Evolutionary conservation across 2,888 invertebrate genomes (phyloP), one percentile per base, ranked within the genome.

Genomic region (Eupeodes latifasciatus): DNA sequence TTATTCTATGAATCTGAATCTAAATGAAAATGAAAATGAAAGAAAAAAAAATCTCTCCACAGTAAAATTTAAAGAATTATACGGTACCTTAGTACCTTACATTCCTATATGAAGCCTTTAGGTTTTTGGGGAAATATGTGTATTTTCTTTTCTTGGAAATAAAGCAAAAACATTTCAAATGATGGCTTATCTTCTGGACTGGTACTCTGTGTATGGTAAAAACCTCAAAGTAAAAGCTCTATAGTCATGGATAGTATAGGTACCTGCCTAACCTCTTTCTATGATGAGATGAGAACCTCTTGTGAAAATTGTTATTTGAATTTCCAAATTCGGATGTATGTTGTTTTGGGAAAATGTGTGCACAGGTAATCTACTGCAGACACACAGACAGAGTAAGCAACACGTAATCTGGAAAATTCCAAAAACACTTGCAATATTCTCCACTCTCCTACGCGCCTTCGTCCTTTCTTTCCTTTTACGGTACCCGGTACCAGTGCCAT

Each of bases 301-400:
- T 49, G 47, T 55, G 55, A 40, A 71, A 55, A 71, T 85, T 74
- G 79, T 82, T 79, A 79, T 86, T 86, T 79, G 53, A 86, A 79
- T 83, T 82, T 78, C 40, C 64, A 51, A 86, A 51, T 74, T 19
- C 62, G 57, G 12, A 67, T 62, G 71, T 12, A 78, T 69, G 62
- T 27, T 27, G 27, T 27, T 27, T 27, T 27, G 27, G 27, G 27
- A 27, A 27, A 40, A 40, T 40, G 40, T 78, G 9, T 36, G 57
- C 64, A 40, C 27, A 64, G 71, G 77, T 86, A 82, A 86, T 86
- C 71, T 82, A 81, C 64, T 76, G 62, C 57, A 55, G 69, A 71
- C 55, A 71, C 55, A 71, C 40, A 71, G 36, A 71, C 40, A 71
- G 36, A 55, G 51, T 74, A 86, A 78, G 82, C 82, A 82, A 86